phyloP scores from a whole-genome alignment of 2,888 invertebrate genomes.

The Chrysolina americana region DNA sequence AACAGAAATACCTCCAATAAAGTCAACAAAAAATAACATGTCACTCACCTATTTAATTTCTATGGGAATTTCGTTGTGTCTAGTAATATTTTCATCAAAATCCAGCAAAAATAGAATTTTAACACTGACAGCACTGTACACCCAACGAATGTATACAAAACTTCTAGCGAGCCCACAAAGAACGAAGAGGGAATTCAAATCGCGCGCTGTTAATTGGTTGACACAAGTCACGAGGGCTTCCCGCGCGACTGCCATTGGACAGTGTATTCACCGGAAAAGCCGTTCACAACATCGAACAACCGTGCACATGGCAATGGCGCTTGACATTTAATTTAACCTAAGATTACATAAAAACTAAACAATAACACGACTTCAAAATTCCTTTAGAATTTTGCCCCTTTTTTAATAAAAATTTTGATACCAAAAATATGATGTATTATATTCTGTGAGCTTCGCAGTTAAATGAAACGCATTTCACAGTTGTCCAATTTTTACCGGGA shows the following conservation, averaged over 20 bases:
- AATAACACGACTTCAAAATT: constrained; percentile 17
- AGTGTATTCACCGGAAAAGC: constrained; percentile 47
- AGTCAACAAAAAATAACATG: constrained; percentile 53
- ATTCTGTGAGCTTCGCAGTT: constrained; percentile 30
- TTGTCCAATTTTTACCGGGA: constrained; percentile 61
- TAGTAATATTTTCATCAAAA: constrained; percentile 79
- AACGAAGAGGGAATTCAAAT: constrained; percentile 70
- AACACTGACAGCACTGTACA: constrained; percentile 69
- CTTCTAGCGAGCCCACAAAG: constrained; percentile 65
- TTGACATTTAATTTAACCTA: constrained; percentile 63
- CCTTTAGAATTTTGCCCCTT: constrained; percentile 52
- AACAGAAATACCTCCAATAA: constrained; percentile 65
- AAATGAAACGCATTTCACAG: constrained; percentile 39
- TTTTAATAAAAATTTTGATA: constrained; percentile 54
- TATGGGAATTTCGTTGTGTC: constrained; percentile 78
- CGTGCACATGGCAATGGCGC: constrained; percentile 62
- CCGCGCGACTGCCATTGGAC: constrained; percentile 66
- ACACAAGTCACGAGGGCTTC: constrained; percentile 66
- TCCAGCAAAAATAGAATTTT: constrained; percentile 73
- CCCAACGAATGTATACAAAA: constrained; percentile 70
- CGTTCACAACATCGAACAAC: constrained; percentile 51
- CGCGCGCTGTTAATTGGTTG: constrained; percentile 64
- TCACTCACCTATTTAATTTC: constrained; percentile 80
- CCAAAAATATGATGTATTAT: constrained; percentile 40
- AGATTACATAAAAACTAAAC: constrained; percentile 45